Conservation (phyloP, 1,140 invertebrate species). For the Maconellicoccus hirsutus region DNA sequence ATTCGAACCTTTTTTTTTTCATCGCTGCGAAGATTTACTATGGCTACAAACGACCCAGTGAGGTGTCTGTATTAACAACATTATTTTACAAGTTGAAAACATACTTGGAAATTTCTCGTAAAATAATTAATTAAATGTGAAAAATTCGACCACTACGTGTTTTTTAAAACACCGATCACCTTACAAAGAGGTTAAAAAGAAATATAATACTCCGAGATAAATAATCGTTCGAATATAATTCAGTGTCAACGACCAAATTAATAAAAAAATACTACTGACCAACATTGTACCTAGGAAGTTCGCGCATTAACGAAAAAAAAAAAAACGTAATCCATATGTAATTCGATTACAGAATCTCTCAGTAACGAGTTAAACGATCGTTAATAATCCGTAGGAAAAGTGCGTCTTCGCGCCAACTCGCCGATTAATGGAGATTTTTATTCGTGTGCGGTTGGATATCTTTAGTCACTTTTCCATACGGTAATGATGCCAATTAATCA, state of each 20-base stretch:
- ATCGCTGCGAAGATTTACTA: too few relatives aligned
- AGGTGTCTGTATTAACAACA: too few relatives aligned
- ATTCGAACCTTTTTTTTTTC: too few relatives aligned
- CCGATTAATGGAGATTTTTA: not conserved
- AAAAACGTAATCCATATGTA: not conserved
- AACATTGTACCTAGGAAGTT: not conserved
- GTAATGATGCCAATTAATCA: slow-evolving; percentile 20
- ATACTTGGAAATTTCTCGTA: too few relatives aligned
- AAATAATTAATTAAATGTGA: not conserved
- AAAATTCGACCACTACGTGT: not conserved
- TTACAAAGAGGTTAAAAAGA: not conserved
- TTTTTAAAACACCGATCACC: not conserved
- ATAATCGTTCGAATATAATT: not conserved
- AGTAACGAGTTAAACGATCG: slow-evolving; percentile 3
- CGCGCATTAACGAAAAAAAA: not conserved
- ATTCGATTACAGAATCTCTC: not conserved
- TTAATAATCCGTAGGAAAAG: not conserved
- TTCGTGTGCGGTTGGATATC: slow-evolving; percentile 16
- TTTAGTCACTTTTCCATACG: slow-evolving; percentile 10
- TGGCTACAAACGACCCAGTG: too few relatives aligned
- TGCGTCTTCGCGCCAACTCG: not conserved
- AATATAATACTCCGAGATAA: not conserved
- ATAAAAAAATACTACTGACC: not conserved
- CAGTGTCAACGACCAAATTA: slow-evolving; percentile 7
- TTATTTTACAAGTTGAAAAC: too few relatives aligned